These are phyloP conservation scores for Dryobota labecula DNA, from an alignment of 2,888 invertebrate species.

Conservation along the genomic window DNA sequence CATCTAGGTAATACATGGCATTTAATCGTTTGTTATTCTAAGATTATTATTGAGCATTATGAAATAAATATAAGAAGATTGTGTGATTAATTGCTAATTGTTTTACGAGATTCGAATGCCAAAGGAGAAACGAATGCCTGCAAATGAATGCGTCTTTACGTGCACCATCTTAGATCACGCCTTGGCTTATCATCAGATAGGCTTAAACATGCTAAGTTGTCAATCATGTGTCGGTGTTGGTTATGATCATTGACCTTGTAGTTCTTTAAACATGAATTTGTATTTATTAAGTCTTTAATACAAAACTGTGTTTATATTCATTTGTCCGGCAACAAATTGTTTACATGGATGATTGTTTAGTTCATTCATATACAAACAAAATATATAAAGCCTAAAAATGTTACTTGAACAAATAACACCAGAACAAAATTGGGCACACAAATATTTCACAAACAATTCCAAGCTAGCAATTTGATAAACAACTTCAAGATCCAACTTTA, in stretches of 20 bases:
- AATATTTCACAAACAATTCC: conserved; percentile 21
- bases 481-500: conserved; percentile 24
- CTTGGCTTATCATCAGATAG: conserved; percentile 19
- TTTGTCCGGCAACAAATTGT: neutral
- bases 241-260: conserved; percentile 7
- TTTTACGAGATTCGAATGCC: conserved; percentile 47
- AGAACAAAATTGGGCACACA: neutral
- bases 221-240: neutral
- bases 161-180: conserved; percentile 23
- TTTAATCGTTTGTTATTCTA: conserved; percentile 30
- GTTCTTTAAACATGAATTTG: neutral
- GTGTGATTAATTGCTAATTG: conserved; percentile 31
- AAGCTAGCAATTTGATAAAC: conserved; percentile 27
- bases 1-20: conserved; percentile 14
- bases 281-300: neutral
- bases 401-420: neutral
- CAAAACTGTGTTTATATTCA: neutral
- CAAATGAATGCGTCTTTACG: conserved; percentile 32
- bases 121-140: conserved; percentile 26
- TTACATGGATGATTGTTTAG: neutral
- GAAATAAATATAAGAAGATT: conserved; percentile 36
- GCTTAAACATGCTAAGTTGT: conserved; percentile 16
- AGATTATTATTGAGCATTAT: conserved; percentile 32
- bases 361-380: neutral
- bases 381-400: neutral